These are phyloP conservation scores for Oceanodroma tethys DNA, from an alignment of 2,113 vertebrate species.

Conservation along the genomic window DNA sequence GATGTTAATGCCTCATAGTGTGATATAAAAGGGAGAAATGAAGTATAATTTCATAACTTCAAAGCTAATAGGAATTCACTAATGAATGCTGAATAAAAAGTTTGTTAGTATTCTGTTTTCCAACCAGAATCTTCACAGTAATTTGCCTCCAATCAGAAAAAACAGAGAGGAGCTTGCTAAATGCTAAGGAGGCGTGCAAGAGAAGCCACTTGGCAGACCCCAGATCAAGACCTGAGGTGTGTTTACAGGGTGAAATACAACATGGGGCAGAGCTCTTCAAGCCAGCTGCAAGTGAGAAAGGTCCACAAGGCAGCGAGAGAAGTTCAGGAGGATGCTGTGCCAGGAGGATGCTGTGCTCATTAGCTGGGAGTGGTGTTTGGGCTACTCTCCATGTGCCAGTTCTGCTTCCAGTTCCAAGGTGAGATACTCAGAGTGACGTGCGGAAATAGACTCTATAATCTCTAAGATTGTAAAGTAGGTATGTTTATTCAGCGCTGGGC, in stretches of 20 bases:
- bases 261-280: not conserved
- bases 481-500: no score
- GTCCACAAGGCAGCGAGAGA: not conserved
- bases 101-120: not conserved
- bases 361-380: not conserved
- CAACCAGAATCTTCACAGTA: not conserved
- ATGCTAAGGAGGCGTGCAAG: not conserved
- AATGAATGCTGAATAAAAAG: not conserved
- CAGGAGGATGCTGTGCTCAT: not conserved
- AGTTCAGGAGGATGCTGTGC: not conserved
- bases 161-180: not conserved
- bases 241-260: not conserved
- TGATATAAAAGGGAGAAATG: not conserved
- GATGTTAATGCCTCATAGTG: not conserved
- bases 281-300: not conserved
- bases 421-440: not conserved
- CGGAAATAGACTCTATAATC: no score
- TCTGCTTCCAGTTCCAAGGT: not conserved
- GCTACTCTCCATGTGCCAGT: not conserved
- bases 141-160: not conserved
- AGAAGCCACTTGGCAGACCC: not conserved
- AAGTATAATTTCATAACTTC: not conserved
- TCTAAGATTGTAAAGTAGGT: no score
- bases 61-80: not conserved
- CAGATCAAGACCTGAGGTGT: not conserved